Conservation (phyloP, 92 coral and sea anemone genomes). For the Porites lobata region DNA sequence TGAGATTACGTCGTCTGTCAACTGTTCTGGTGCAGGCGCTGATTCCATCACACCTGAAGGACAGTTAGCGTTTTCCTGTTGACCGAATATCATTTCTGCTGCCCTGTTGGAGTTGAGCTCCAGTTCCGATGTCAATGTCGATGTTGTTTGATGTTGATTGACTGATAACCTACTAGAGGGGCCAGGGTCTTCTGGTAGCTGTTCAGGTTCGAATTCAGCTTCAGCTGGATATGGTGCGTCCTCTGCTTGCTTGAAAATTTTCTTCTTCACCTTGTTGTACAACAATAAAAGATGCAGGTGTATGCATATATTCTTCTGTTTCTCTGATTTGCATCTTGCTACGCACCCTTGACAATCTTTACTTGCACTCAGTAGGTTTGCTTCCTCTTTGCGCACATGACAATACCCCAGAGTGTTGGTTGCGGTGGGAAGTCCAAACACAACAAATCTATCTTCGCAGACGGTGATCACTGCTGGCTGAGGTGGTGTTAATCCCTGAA, state of each 20-base stretch:
- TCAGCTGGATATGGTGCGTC: background rate
- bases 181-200: background rate
- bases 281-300: background rate
- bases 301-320: background rate
- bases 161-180: background rate
- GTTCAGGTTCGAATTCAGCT: background rate
- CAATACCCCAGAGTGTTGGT: conserved; percentile 51
- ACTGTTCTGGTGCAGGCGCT: background rate
- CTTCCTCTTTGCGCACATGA: conserved; percentile 11
- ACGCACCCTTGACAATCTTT: background rate
- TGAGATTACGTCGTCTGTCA: too few species aligned
- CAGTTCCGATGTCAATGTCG: background rate
- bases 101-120: background rate
- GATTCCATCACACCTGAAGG: background rate
- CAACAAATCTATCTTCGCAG: conserved; percentile 9
- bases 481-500: background rate
- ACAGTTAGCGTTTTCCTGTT: background rate
- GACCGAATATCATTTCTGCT: background rate
- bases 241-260: background rate
- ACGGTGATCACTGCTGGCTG: conserved; percentile 30
- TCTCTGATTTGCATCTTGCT: conserved; percentile 11
- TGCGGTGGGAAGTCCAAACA: conserved; percentile 39
- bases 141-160: background rate
- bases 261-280: conserved; percentile 20
- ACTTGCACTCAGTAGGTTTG: background rate